Conservation (phyloP, 2,888 invertebrate species). For the Xestia rhomboidea region DNA sequence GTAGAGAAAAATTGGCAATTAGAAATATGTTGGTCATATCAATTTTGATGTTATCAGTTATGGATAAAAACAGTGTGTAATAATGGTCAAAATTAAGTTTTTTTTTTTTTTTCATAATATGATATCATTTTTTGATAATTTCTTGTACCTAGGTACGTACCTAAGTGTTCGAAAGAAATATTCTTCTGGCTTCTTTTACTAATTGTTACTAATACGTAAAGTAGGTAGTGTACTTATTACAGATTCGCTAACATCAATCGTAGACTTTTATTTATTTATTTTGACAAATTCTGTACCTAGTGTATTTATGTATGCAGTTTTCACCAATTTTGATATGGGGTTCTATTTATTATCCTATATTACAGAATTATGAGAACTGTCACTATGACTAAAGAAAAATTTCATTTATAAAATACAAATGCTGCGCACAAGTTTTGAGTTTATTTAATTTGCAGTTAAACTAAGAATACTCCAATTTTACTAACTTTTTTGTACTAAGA, state of each 20-base stretch:
- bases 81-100: constrained; percentile 4
- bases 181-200: not conserved
- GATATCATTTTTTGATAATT: not conserved
- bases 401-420: not conserved
- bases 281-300: not conserved
- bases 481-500: not conserved
- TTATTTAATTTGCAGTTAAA: not conserved
- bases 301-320: no score
- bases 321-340: no score
- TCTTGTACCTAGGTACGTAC: not conserved
- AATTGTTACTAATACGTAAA: not conserved
- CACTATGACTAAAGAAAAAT: not conserved
- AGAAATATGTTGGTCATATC: not conserved
- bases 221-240: no score
- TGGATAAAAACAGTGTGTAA: not conserved
- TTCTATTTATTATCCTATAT: not conserved
- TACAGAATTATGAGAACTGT: not conserved
- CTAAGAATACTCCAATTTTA: not conserved
- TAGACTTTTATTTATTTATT: not conserved
- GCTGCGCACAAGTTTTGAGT: not conserved
- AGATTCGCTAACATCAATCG: not conserved
- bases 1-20: not conserved
- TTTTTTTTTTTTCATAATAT: not conserved
- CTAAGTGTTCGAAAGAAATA: not conserved
- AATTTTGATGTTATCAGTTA: constrained; percentile 13